A percentile compares a stretch with the other conserved stretches of the same genome.
Conservation (phyloP, 35 echinoderm and acorn worm species). For the Diadema setosum region DNA sequence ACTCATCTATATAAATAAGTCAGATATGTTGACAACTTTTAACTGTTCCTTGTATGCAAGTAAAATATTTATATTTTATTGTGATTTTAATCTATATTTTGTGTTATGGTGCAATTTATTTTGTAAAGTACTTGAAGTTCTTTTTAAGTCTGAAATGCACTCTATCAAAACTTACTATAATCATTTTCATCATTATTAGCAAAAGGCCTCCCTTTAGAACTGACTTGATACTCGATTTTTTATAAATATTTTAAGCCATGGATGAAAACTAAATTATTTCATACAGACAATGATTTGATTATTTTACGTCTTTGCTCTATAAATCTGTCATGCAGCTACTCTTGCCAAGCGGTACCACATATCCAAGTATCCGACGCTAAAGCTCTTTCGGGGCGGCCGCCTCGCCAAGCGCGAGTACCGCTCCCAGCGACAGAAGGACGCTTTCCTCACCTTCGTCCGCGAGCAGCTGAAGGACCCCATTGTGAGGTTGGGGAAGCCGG, state of each 20-base stretch:
- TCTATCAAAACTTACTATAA: no score
- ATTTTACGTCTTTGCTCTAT: neutral
- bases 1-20: no score
- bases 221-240: neutral
- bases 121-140: no score
- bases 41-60: no score
- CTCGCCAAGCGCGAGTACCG: slow-evolving; percentile 94
- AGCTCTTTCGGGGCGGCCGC: slow-evolving; percentile 87
- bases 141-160: no score
- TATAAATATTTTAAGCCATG: neutral
- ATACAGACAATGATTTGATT: neutral
- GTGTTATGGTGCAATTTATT: no score
- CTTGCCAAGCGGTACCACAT: slow-evolving; percentile 91
- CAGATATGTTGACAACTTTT: no score
- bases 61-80: no score
- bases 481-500: slow-evolving; percentile 19
- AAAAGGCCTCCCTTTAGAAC: no score
- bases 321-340: slow-evolving; percentile 47
- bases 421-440: slow-evolving; percentile 87
- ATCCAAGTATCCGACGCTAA: slow-evolving; percentile 96
- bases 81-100: no score
- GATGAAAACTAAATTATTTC: neutral
- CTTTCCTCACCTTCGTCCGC: slow-evolving; percentile 68
- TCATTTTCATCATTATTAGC: no score
- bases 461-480: slow-evolving; percentile 81